Evolutionary conservation across 2,113 vertebrate genomes (phyloP).

Genomic region (Erpornis zantholeuca): DNA sequence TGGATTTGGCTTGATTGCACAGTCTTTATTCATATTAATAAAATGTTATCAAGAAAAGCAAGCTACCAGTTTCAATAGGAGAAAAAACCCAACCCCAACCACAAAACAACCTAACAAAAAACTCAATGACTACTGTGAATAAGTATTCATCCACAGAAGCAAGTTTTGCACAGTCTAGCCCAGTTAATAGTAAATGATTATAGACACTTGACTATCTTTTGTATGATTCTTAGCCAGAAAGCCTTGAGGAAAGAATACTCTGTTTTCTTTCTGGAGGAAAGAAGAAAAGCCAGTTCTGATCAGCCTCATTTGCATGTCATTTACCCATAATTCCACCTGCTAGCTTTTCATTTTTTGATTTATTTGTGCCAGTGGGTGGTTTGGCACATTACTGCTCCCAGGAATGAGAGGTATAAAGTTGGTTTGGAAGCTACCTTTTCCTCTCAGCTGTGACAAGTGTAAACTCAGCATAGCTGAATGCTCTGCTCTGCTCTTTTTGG

Average conservation of each 20-base stretch:
- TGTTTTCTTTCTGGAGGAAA: neutral
- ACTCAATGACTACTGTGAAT: neutral
- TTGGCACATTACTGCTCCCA: conserved; percentile 6
- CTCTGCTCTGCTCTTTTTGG: neutral
- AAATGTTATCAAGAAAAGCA: neutral
- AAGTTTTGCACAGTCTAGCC: conserved; percentile 31
- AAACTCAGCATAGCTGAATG: conserved; percentile 32
- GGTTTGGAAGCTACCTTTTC: conserved; percentile 39
- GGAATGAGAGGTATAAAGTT: conserved; percentile 3
- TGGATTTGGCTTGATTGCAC: neutral
- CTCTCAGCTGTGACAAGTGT: conserved; percentile 39
- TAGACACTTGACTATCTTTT: neutral
- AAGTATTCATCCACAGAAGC: conserved; percentile 14
- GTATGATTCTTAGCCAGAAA: conserved; percentile 39
- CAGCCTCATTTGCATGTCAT: conserved; percentile 21
- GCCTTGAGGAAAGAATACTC: neutral
- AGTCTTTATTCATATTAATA: conserved; percentile 11
- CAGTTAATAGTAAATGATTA: conserved; percentile 5
- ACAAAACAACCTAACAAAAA: neutral
- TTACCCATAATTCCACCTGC: conserved; percentile 36
- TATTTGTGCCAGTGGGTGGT: conserved; percentile 22
- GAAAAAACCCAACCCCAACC: rapidly evolving
- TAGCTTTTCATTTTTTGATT: conserved; percentile 42
- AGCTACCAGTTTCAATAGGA: neutral
- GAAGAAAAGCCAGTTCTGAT: conserved; percentile 27